Evolutionary conservation across 2,113 vertebrate species (phyloP).

Genomic region (Eulacestoma nigropectus): DNA sequence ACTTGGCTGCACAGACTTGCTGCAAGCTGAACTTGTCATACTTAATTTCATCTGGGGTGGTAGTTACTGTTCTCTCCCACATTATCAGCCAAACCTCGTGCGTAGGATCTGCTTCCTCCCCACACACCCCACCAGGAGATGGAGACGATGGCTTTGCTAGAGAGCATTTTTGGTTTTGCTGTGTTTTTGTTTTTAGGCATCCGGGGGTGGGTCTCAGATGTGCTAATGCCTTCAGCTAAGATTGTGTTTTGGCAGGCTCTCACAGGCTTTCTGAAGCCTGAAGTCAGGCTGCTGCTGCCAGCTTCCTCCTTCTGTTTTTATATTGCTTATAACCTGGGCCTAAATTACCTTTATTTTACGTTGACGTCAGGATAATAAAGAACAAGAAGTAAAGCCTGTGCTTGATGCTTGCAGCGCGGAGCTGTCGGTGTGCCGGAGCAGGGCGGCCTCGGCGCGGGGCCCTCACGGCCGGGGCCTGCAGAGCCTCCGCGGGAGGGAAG

Average conservation of each 20-base stretch:
- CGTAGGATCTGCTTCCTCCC: not conserved
- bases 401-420: not conserved
- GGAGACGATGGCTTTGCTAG: not conserved
- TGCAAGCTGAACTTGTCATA: not conserved
- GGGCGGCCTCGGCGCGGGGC: not conserved
- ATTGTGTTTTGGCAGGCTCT: not conserved
- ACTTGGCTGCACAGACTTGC: not conserved
- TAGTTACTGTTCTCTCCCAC: not conserved
- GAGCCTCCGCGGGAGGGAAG: not conserved
- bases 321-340: not conserved
- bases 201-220: not conserved
- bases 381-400: not conserved
- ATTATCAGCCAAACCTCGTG: not conserved
- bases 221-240: not conserved
- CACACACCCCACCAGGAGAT: not conserved
- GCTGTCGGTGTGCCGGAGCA: not conserved
- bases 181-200: not conserved
- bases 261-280: not conserved
- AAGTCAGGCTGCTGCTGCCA: not conserved
- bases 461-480: not conserved
- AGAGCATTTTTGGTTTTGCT: not conserved
- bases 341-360: constrained; percentile 7
- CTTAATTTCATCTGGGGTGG: not conserved
- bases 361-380: not conserved
- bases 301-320: not conserved